A percentile compares a stretch with the other conserved stretches of the same genome.
Evolutionary conservation across 2,888 invertebrate species (phyloP).

Genomic region (Periphyllus acericola): DNA sequence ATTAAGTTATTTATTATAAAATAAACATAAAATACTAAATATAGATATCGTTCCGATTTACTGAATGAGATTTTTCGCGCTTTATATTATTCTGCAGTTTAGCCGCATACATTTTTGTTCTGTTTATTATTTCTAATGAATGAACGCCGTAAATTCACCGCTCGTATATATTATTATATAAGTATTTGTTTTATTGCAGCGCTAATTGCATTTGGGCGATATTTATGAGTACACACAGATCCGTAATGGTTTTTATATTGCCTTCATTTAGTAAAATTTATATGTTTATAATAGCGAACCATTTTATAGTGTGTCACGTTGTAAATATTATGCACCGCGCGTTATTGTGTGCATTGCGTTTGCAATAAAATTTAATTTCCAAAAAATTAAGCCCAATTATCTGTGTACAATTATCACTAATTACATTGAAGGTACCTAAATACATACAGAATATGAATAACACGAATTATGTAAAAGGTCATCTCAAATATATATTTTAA

Average conservation of each 20-base stretch:
- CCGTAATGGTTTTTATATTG: slow-evolving; percentile 24
- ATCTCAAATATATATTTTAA: not conserved
- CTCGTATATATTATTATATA: not conserved
- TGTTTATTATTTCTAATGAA: not conserved
- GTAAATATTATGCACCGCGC: not conserved
- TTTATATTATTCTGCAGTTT: too few relatives aligned
- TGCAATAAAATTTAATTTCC: not conserved
- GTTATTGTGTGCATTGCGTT: not conserved
- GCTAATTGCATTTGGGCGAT: not conserved
- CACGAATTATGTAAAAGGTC: not conserved
- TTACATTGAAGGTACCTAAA: not conserved
- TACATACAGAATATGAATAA: not conserved
- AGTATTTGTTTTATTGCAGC: not conserved
- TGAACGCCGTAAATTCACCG: not conserved
- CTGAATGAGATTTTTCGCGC: too few relatives aligned
- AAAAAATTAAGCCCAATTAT: not conserved
- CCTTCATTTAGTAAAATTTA: not conserved
- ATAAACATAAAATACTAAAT: too few relatives aligned
- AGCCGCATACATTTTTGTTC: too few relatives aligned
- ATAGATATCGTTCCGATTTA: too few relatives aligned
- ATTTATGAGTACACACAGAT: not conserved
- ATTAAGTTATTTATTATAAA: too few relatives aligned
- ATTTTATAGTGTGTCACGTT: slow-evolving; percentile 27
- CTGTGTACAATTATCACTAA: not conserved
- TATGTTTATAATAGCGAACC: slow-evolving; percentile 12